Conservation (phyloP, 2,113 vertebrate species). For the Tenebrosternarchus preto region DNA sequence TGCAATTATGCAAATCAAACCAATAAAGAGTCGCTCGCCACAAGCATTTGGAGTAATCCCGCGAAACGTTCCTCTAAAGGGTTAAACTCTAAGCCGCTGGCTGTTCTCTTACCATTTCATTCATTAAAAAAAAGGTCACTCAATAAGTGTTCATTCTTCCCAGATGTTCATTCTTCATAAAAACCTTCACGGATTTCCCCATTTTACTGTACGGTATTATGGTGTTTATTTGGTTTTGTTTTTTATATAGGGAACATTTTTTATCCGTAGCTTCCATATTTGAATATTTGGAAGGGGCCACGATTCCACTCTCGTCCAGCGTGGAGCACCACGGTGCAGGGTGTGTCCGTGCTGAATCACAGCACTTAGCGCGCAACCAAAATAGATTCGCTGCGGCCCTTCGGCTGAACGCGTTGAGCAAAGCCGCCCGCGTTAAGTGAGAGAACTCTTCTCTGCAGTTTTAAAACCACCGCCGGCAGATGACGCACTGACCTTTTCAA, state of each 20-base stretch:
- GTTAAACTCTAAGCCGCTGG: not conserved
- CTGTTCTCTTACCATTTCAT: not conserved
- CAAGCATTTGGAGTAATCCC: not conserved
- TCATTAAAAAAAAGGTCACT: not conserved
- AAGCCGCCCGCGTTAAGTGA: slow-evolving; percentile 17
- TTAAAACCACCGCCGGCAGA: slow-evolving; percentile 38
- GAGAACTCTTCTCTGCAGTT: slow-evolving; percentile 22
- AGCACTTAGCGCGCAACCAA: slow-evolving; percentile 29
- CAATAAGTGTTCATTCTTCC: too few species aligned
- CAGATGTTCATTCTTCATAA: too few species aligned
- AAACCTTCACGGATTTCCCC: too few species aligned
- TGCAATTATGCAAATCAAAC: not conserved
- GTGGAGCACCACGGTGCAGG: not conserved
- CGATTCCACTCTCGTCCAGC: not conserved
- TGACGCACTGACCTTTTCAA: slow-evolving; percentile 56
- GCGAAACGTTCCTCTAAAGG: not conserved
- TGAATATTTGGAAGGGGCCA: too few species aligned
- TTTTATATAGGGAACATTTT: too few species aligned
- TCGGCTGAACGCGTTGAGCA: not conserved
- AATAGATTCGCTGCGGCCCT: slow-evolving; percentile 12
- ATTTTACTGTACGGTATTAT: too few species aligned
- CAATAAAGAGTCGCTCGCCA: not conserved
- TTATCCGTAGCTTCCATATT: too few species aligned
- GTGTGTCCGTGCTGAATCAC: not conserved
- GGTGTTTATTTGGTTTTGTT: too few species aligned